phyloP scores from a whole-genome alignment of 1,140 invertebrate genomes.

The Maconellicoccus hirsutus region DNA sequence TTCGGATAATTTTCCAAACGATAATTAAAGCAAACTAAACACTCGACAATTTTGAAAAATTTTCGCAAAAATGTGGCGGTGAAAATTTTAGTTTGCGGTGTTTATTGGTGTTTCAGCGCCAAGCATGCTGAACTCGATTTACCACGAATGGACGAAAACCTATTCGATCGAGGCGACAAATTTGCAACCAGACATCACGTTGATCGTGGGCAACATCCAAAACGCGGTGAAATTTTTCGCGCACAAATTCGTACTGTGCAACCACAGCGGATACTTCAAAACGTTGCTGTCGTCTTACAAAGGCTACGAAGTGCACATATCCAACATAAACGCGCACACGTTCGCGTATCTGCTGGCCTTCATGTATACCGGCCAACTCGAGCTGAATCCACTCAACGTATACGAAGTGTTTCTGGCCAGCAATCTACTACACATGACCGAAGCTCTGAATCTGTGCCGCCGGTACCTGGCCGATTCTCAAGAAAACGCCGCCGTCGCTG shows the following conservation, averaged over 20 bases:
- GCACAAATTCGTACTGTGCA: slow-evolving; percentile 40
- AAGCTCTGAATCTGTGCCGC: slow-evolving; percentile 54
- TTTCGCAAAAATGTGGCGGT: too few relatives aligned
- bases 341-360: slow-evolving; percentile 59
- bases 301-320: slow-evolving; percentile 37
- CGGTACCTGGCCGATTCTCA: slow-evolving; percentile 36
- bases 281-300: slow-evolving; percentile 39
- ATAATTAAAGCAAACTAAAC: too few relatives aligned
- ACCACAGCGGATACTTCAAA: slow-evolving; percentile 58
- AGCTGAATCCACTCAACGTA: slow-evolving; percentile 55
- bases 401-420: slow-evolving; percentile 60
- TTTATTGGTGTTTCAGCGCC: too few relatives aligned
- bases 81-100: too few relatives aligned
- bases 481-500: slow-evolving; percentile 15
- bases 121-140: background rate
- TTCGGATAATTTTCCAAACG: too few relatives aligned
- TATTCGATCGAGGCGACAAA: background rate
- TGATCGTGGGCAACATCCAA: background rate
- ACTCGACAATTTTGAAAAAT: too few relatives aligned
- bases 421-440: slow-evolving; percentile 61
- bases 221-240: slow-evolving; percentile 13
- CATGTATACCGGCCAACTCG: slow-evolving; percentile 63
- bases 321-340: slow-evolving; percentile 50
- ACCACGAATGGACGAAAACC: background rate
- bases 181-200: background rate